A percentile compares a stretch with the other conserved stretches of the same genome.
Conservation (phyloP, 2,113 vertebrate genomes). For the Raja brachyura region DNA sequence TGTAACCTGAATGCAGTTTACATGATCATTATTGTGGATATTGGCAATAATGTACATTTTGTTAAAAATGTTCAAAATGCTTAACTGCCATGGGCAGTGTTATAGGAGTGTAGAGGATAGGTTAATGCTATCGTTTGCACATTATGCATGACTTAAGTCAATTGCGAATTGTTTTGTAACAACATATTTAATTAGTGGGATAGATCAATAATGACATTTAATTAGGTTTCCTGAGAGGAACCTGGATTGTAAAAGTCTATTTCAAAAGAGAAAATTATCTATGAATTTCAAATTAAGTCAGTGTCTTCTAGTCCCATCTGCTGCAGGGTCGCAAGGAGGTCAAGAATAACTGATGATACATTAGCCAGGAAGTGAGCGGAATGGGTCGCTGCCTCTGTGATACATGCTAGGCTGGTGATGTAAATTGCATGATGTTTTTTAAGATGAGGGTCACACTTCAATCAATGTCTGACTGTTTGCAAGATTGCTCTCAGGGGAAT, state of each 20-base stretch:
- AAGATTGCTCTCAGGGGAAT: constrained; percentile 36
- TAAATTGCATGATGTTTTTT: constrained; percentile 36
- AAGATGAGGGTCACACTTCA: constrained; percentile 33
- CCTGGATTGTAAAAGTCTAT: constrained; percentile 9
- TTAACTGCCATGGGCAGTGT: background rate
- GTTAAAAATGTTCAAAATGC: background rate
- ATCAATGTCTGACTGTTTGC: constrained; percentile 34
- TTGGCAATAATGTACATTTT: background rate
- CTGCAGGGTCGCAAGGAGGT: constrained; percentile 31
- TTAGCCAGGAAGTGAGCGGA: constrained; percentile 24
- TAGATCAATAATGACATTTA: constrained; percentile 35
- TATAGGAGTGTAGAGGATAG: background rate
- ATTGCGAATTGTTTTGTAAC: constrained; percentile 29
- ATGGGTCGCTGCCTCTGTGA: constrained; percentile 26
- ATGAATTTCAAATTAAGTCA: constrained; percentile 34
- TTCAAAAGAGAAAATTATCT: constrained; percentile 36
- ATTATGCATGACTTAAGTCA: background rate
- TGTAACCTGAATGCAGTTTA: background rate
- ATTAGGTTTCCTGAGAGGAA: constrained; percentile 21
- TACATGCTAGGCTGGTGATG: constrained; percentile 19
- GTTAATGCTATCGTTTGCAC: constrained; percentile 3
- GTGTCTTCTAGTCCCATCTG: constrained; percentile 32
- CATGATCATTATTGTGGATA: background rate
- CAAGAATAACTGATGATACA: constrained; percentile 37
- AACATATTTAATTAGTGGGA: constrained; percentile 31